A percentile compares a stretch with the other conserved stretches of the same genome.
Conservation (phyloP, 2,797 vertebrate species). For the Argentina silus region DNA sequence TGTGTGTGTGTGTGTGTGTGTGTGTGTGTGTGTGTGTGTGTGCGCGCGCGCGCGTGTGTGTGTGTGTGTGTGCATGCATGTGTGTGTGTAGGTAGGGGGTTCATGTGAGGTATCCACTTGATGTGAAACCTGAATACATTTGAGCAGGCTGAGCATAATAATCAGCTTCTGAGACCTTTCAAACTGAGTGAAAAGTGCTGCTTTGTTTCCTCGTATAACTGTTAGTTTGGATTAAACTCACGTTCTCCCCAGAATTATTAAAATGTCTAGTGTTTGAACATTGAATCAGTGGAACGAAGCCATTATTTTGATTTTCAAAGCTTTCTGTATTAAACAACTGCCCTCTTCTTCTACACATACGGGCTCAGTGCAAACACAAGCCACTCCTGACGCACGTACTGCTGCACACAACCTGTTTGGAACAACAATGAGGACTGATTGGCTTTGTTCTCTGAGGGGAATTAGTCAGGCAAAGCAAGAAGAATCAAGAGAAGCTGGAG, state of each 20-base stretch:
- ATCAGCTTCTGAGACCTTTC: background rate
- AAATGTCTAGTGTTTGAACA: background rate
- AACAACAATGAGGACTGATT: slow-evolving; percentile 9
- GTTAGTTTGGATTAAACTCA: background rate
- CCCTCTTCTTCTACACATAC: background rate
- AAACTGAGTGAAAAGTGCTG: background rate
- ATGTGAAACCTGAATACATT: background rate
- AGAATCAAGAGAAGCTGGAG: background rate
- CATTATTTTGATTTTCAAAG: background rate
- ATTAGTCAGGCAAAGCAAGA: slow-evolving; percentile 4
- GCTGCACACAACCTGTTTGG: background rate
- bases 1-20: too few species aligned
- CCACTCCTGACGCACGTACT: background rate
- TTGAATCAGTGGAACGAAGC: slow-evolving; percentile 6
- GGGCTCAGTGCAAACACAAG: background rate
- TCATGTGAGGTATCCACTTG: slow-evolving; percentile 2
- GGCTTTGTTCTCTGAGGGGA: slow-evolving; percentile 1
- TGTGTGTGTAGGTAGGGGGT: background rate
- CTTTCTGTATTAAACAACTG: slow-evolving; percentile 2
- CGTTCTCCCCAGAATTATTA: background rate
- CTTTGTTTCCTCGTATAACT: background rate
- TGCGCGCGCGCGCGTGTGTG: too few species aligned
- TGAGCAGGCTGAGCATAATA: background rate
- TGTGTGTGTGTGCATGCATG: too few species aligned
- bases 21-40: too few species aligned